phyloP scores from a whole-genome alignment of 1,140 invertebrate species.

The Chelonus insularis region DNA sequence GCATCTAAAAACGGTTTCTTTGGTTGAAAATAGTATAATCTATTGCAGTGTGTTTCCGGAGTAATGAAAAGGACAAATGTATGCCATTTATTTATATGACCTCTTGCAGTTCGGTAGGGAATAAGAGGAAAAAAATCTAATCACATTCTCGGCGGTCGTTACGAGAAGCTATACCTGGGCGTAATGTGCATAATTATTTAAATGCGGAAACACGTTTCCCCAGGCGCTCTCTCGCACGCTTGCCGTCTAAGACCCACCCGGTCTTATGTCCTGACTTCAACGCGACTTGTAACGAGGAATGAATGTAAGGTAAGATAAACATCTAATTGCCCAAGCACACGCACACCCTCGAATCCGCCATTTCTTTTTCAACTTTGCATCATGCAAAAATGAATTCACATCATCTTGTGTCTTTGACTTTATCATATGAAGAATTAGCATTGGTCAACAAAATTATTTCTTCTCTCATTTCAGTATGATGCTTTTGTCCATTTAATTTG shows the following conservation, averaged over 20 bases:
- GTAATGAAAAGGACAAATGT: constrained; percentile 26
- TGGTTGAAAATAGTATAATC: not conserved
- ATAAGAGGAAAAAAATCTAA: constrained; percentile 21
- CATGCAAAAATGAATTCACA: constrained; percentile 10
- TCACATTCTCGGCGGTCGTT: constrained; percentile 19
- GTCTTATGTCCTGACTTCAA: not conserved
- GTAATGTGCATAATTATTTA: constrained; percentile 37
- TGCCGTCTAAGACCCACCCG: constrained; percentile 12
- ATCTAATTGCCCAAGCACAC: constrained; percentile 32
- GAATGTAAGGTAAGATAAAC: constrained; percentile 32
- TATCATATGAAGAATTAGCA: not conserved
- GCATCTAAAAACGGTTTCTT: too few species aligned
- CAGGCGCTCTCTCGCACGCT: constrained; percentile 6
- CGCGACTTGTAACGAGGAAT: constrained; percentile 29
- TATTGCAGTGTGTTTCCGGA: constrained; percentile 15
- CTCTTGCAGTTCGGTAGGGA: not conserved
- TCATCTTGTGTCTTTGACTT: constrained; percentile 4
- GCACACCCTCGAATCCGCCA: constrained; percentile 27
- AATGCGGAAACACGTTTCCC: constrained; percentile 34
- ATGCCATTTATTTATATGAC: constrained; percentile 16
- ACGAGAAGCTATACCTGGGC: constrained; percentile 20
- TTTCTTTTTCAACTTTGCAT: not conserved
- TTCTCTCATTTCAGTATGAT: not conserved
- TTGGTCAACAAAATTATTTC: too few species aligned
- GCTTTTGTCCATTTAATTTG: too few species aligned